Evolutionary conservation across 1,140 invertebrate genomes (phyloP), one percentile per base, ranked within the genome.

Genomic region (Drosophila lacertosa): DNA sequence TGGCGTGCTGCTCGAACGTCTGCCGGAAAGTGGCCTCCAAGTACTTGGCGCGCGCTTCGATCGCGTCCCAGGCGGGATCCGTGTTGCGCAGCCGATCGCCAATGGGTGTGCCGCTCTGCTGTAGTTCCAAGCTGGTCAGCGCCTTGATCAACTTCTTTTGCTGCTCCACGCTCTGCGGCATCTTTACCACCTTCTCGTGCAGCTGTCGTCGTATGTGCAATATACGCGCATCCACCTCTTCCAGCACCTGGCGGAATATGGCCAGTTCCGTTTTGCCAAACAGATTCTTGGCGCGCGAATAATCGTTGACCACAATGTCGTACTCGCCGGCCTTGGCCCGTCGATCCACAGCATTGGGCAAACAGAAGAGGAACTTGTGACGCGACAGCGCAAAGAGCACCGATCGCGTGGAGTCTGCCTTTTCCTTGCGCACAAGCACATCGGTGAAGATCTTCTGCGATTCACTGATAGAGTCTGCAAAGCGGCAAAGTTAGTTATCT

Each of bases 261-360:
- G 94, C 94, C 3, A 99, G 95, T 91, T 99, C 97, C 24, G 97
- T 98, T 91, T 98, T 97, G 68, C 97, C 96, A 93, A 99, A 99
- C 9, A 99, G 93, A 90, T 98, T 98, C 89, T 98, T 98, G 3
- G 98, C 98, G 84, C 98, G 93, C 0, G 97, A 96, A 91, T 99
- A 99, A 92, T 99, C 99, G 91, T 99, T 99, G 53, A 99, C 98
- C 16, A 99, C 97, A 18, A 98, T 94, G 91, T 99, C 98, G 91
- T 98, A 99, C 89, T 99, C 98, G 45, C 97, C 97, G 86, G 96
- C 96, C 75, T 96, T 94, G 64, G 99, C 98, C 80, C 98, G 98
- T 59, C 95, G 95, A 74, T 99, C 97, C 55, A 99, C 99, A 51
- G 96, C 96, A 29, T 97, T 95, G 1, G 98, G 98, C 68, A 99